Evolutionary conservation across 2,888 invertebrate species (phyloP), one percentile per base, ranked within the genome.

Genomic region (Trichogramma evanescens): DNA sequence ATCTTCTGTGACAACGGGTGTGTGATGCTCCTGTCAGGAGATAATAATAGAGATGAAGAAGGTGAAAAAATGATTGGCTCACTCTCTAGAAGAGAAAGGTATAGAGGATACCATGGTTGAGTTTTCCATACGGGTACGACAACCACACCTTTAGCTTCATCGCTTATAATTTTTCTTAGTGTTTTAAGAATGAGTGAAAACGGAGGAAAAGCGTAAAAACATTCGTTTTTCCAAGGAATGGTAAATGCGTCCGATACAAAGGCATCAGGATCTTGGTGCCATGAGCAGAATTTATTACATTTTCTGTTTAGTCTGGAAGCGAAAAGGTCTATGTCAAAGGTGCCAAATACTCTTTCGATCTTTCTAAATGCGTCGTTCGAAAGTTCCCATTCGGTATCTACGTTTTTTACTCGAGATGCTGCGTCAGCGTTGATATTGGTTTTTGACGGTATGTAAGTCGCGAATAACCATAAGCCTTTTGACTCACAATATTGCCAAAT

Each of bases 131-230:
- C 50, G 9, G 64, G 62, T 4, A 59, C 50, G 6, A 64, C 50
- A 4, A 62, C 39, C 6, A 62, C 62, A 10, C 64, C 60, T 4
- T 4, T 2, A 4, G 62, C 62, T 13, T 55, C 42, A 8, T 64
- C 62, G n/a, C 26, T 39, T 38, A 53, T 61, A 7, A 63, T 56
- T 50, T 63, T 63, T 4, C 7, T 46, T 6, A 64, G 45, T 0
- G 52, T 54, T 49, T 26, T 59, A 4, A 61, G 3, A 3, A 26
- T 6, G 6, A 64, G 9, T 39, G 48, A 45, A 43, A 64, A 64
- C 0, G 62, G 62, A 10, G 64, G 60, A 51, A 64, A 64, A 4
- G 62, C 65, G n/a, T 63, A 62, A 54, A 65, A 63, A 3, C 9
- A 44, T 10, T 53, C 44, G 5, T 52, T 41, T 49, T 39, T 44